Conservation (phyloP, 2,113 vertebrate genomes). For the Condylura cristata region DNA sequence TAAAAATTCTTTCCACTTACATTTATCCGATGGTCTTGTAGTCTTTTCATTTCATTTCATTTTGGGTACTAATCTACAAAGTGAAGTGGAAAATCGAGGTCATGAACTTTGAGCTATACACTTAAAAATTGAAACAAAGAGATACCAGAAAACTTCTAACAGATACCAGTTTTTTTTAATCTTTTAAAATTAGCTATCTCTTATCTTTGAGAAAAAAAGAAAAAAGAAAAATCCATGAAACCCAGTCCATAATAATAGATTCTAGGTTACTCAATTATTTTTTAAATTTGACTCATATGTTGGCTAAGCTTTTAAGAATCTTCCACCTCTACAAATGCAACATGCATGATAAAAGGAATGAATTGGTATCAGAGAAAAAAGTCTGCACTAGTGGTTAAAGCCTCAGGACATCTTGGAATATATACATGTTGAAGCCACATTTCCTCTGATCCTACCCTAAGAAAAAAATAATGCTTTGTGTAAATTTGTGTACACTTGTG, state of each 20-base stretch:
- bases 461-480: neutral
- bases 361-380: neutral
- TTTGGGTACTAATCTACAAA: neutral
- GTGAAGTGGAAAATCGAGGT: conserved; percentile 28
- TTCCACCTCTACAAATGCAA: neutral
- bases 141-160: neutral
- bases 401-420: neutral
- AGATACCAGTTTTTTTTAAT: conserved; percentile 10
- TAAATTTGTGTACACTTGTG: neutral
- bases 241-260: neutral
- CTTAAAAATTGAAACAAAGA: conserved; percentile 47
- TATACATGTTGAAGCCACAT: neutral
- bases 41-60: conserved; percentile 45
- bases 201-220: neutral
- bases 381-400: neutral
- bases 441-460: neutral
- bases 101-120: conserved; percentile 2
- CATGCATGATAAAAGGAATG: neutral
- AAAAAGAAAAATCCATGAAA: neutral
- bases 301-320: neutral
- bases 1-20: conserved; percentile 41
- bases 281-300: neutral
- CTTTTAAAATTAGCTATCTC: neutral
- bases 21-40: conserved; percentile 47
- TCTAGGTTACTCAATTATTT: neutral